These are phyloP conservation scores for Nephrotoma guestfalica DNA, from an alignment of 2,888 invertebrate genomes.

Conservation along the genomic window DNA sequence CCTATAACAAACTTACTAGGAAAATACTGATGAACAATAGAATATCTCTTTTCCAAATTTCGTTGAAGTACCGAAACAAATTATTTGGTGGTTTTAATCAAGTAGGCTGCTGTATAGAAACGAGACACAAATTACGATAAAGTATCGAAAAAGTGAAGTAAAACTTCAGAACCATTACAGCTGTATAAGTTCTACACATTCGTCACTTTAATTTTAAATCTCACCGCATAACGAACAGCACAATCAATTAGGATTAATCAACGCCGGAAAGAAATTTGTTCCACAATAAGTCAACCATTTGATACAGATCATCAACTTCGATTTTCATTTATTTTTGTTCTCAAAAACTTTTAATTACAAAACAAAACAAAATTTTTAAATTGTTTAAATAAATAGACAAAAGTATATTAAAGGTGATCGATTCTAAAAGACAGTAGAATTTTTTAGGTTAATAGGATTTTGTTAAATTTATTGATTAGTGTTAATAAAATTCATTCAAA, in stretches of 20 bases:
- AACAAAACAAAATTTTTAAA: not conserved
- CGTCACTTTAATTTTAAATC: not conserved
- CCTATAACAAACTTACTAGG: no score
- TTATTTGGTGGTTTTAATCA: no score
- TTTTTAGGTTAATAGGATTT: not conserved
- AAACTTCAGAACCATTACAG: no score
- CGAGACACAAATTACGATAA: no score
- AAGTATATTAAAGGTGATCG: not conserved
- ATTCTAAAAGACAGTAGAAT: not conserved
- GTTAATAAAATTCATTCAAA: not conserved
- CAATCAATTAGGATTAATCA: not conserved
- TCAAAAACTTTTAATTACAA: not conserved
- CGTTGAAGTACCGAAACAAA: no score
- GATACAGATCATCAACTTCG: not conserved
- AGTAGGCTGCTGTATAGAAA: no score
- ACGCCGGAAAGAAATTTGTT: not conserved
- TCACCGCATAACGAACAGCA: not conserved
- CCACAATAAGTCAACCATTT: not conserved
- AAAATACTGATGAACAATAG: no score
- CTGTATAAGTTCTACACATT: no score
- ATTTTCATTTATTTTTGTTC: not conserved
- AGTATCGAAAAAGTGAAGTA: no score
- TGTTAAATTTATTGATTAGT: not conserved
- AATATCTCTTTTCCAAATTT: no score
- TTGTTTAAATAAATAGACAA: not conserved